phyloP scores from a whole-genome alignment of 2,888 invertebrate genomes.

The Agonopterix arenella region DNA sequence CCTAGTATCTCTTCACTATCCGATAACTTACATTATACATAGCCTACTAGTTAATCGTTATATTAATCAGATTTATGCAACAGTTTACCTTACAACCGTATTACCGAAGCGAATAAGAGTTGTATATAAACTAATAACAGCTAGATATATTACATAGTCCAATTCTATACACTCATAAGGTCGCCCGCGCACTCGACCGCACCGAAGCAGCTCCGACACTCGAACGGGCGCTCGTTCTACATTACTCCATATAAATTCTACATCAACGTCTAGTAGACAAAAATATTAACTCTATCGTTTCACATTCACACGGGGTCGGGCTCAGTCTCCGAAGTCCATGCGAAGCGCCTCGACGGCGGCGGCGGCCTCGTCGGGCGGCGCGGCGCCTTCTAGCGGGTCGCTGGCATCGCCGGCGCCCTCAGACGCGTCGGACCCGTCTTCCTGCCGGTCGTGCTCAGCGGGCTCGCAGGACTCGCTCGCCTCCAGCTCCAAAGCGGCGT shows the following conservation, averaged over 20 bases:
- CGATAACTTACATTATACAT: constrained; percentile 50
- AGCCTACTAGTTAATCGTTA: constrained; percentile 59
- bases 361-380: constrained; percentile 15
- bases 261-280: constrained; percentile 7
- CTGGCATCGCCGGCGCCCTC: constrained; percentile 9
- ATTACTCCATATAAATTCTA: constrained; percentile 3
- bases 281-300: constrained; percentile 4
- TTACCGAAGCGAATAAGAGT: constrained; percentile 63
- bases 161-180: constrained; percentile 8
- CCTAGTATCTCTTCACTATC: constrained; percentile 50
- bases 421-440: constrained; percentile 14
- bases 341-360: constrained; percentile 11
- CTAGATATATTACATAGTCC: constrained; percentile 45
- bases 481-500: constrained; percentile 11
- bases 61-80: constrained; percentile 72
- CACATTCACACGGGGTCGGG: constrained; percentile 4
- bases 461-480: constrained; percentile 9
- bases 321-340: constrained; percentile 15
- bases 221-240: not conserved
- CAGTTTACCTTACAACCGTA: constrained; percentile 65
- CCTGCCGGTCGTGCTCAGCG: constrained; percentile 11
- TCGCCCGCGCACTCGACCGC: not conserved
- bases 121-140: constrained; percentile 48
- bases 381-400: constrained; percentile 12
- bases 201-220: not conserved